These are phyloP conservation scores for Lycopodina hypogea DNA, from an alignment of 37 sponge, comb jelly and placozoan species.

Conservation along the genomic window DNA sequence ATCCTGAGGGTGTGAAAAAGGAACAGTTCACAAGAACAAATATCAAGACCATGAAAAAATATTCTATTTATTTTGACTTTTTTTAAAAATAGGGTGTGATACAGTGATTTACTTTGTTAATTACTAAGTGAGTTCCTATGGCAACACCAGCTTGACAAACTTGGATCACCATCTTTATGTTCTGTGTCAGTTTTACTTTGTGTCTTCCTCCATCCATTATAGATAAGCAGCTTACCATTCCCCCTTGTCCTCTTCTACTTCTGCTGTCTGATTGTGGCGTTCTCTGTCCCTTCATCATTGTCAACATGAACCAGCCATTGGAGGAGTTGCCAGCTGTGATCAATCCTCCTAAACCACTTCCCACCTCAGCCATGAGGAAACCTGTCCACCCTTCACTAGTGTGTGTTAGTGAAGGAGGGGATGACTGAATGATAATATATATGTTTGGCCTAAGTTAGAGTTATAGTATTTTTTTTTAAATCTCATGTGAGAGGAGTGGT, in stretches of 20 bases:
- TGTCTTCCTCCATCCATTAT: background rate
- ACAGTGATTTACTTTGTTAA: no score
- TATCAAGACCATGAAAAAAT: no score
- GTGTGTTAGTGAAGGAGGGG: no score
- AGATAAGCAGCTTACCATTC: slow-evolving; percentile 41
- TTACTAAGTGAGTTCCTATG: background rate
- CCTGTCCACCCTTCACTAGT: background rate
- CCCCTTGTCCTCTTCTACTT: slow-evolving; percentile 68
- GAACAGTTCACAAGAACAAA: no score
- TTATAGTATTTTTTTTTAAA: no score
- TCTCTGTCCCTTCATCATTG: slow-evolving; percentile 55
- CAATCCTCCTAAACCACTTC: slow-evolving; percentile 30
- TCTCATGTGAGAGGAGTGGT: no score
- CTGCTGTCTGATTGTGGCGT: slow-evolving; percentile 59
- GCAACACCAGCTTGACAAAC: background rate
- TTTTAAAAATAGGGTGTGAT: no score
- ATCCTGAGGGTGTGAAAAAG: no score
- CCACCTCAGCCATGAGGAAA: background rate
- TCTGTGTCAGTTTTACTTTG: background rate
- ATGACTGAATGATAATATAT: no score
- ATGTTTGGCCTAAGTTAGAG: no score
- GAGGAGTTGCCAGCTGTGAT: slow-evolving; percentile 21
- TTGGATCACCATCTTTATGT: slow-evolving; percentile 4
- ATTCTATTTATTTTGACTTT: no score
- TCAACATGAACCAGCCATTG: slow-evolving; percentile 23